These are phyloP conservation scores for Donacobius atricapilla DNA, from an alignment of 2,113 vertebrate genomes.

Conservation along the genomic window DNA sequence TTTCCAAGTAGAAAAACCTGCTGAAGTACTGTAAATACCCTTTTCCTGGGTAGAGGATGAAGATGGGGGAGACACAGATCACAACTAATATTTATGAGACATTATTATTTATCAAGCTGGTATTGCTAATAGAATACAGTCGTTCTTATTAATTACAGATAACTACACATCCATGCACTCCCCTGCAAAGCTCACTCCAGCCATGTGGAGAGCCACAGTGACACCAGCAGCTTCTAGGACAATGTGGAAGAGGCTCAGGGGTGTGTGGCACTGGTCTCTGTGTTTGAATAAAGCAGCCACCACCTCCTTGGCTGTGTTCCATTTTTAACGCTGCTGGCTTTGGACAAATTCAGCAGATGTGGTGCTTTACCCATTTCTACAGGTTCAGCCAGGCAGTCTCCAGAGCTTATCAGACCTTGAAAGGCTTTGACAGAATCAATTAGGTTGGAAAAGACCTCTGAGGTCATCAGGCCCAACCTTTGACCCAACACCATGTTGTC, in stretches of 20 bases:
- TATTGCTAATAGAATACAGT: neutral
- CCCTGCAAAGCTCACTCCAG: neutral
- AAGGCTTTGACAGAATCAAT: neutral
- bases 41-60: neutral
- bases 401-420: neutral
- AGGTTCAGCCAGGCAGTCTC: neutral
- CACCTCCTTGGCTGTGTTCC: neutral
- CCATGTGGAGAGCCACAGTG: neutral
- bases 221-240: neutral
- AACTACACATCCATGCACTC: too few relatives aligned
- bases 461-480: neutral
- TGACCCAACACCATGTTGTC: neutral
- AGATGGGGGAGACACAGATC: neutral
- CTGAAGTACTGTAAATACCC: neutral
- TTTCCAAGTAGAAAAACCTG: neutral
- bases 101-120: neutral
- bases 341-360: neutral
- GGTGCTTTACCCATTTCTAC: neutral
- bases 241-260: neutral
- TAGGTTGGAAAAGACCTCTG: neutral
- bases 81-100: neutral
- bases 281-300: neutral
- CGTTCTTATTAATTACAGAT: neutral
- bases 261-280: fast-evolving
- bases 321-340: fast-evolving